phyloP scores from a whole-genome alignment of 2,113 vertebrate genomes.

The Coryphaenoides rupestris region DNA sequence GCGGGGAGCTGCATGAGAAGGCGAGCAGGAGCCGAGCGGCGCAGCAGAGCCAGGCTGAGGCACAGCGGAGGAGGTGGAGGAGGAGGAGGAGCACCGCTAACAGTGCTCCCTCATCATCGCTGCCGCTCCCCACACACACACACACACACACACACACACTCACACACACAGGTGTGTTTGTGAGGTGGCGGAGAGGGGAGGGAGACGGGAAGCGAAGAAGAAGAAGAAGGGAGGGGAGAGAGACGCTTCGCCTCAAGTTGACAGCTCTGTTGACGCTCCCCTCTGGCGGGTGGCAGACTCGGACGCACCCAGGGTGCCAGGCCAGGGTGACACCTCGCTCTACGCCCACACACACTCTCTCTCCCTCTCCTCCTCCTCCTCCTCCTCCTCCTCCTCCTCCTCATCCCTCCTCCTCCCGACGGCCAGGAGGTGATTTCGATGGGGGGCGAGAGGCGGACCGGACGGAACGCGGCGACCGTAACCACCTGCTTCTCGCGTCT shows the following conservation, averaged over 20 bases:
- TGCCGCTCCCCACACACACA: too few relatives aligned
- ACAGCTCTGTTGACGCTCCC: neutral
- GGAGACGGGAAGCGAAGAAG: neutral
- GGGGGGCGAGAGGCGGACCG: too few relatives aligned
- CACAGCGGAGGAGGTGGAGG: neutral
- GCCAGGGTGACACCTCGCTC: neutral
- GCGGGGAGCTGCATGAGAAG: constrained; percentile 24
- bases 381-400: constrained; percentile 15
- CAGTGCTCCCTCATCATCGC: constrained; percentile 14
- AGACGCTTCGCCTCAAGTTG: neutral
- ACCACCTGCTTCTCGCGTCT: constrained; percentile 33
- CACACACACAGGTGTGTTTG: too few relatives aligned
- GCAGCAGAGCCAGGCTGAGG: constrained; percentile 15
- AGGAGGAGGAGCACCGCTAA: constrained; percentile 42
- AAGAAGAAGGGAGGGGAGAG: neutral
- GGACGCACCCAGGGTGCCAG: neutral
- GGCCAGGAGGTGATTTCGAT: too few relatives aligned
- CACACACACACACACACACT: too few relatives aligned
- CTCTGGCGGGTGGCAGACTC: neutral
- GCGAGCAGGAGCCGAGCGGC: constrained; percentile 39
- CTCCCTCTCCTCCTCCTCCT: neutral
- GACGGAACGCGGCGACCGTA: constrained; percentile 16
- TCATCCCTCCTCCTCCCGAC: too few relatives aligned
- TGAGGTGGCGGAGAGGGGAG: constrained; percentile 1
- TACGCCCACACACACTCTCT: too few relatives aligned